Percentiles rank a stretch among this genome's conserved stretches.
Evolutionary conservation across 2,113 vertebrate species (phyloP).

Genomic region (Upupa epops): DNA sequence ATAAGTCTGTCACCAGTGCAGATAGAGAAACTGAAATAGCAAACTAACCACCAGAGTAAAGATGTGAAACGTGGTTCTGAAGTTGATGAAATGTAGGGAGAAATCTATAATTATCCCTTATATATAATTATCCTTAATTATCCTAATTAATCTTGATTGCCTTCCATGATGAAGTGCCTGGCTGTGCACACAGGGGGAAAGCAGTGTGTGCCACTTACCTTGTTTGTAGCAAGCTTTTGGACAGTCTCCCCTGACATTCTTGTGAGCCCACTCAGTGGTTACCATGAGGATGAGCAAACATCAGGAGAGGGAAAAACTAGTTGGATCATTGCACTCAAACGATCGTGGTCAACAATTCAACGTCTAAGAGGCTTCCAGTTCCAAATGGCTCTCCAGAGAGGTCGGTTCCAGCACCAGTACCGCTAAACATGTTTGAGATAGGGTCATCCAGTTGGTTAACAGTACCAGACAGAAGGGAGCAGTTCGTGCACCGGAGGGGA

Average conservation of each 20-base stretch:
- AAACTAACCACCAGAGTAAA: neutral
- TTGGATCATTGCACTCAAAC: neutral
- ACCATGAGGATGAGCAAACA: neutral
- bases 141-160: constrained; percentile 61
- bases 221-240: neutral
- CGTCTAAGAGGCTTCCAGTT: neutral
- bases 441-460: neutral
- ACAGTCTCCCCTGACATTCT: neutral
- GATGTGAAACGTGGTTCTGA: constrained; percentile 29
- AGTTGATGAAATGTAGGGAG: constrained; percentile 36
- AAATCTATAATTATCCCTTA: constrained; percentile 59
- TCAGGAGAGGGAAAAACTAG: neutral
- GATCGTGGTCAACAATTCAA: neutral
- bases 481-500: neutral
- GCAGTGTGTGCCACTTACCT: neutral
- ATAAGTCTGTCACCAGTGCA: constrained; percentile 30
- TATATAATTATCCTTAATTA: constrained; percentile 65
- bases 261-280: neutral
- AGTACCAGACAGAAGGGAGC: neutral
- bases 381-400: neutral
- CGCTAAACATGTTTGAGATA: neutral
- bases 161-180: neutral
- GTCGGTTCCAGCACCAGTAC: neutral
- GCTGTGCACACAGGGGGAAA: constrained; percentile 17
- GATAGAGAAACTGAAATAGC: constrained; percentile 2